Base-by-base conservation (phyloP, 2,888 invertebrate genomes). In the Galeopsomyia nigrocyanea region DNA sequence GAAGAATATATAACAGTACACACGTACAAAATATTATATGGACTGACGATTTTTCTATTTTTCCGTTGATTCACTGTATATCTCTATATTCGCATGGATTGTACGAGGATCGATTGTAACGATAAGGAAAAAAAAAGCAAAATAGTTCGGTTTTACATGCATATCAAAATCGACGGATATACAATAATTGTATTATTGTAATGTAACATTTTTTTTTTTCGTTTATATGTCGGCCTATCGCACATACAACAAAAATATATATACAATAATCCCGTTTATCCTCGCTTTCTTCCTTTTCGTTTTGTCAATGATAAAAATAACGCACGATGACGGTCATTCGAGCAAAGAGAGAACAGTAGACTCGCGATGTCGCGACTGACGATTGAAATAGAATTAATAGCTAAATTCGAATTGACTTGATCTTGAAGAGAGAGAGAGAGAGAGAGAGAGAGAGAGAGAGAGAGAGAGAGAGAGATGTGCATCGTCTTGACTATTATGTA, bases 271-370 rank as follows among this genome's bases (percentile, higher is more conserved):
- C 3, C 31, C 7, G 31, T 31, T 26, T 26, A 5, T 26, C 26
- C 39, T 31, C 13, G 21, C 39, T 47, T 47, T 49, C 31, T 39
- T 61, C n/a, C 13, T 39, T 47, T 60, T 46, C 16, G 17, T 61
- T 39, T 47, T 2, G 26, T 26, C 26, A 9, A 14, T 58, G 51
- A 26, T 26, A 21, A 39, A 39, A 10, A 19, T 13, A 55, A 49
- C n/a, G 13, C n/a, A 49, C 1, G n/a, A 51, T 21, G 31, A 19
- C 55, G 60, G 60, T 60, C 31, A 14, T 62, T 67, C 55, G 57
- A 62, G 31, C 46, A 60, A 21, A 58, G 68, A 58, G 68, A 68
- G 66, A 67, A 16, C 67, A 67, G 68, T 68, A 73, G 68, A 73
- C 72, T 73, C 68, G 68, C 21, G n/a, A 69, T 21, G 56, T n/a